Conservation (phyloP, 2,888 invertebrate genomes). For the Tachystola acroxantha region DNA sequence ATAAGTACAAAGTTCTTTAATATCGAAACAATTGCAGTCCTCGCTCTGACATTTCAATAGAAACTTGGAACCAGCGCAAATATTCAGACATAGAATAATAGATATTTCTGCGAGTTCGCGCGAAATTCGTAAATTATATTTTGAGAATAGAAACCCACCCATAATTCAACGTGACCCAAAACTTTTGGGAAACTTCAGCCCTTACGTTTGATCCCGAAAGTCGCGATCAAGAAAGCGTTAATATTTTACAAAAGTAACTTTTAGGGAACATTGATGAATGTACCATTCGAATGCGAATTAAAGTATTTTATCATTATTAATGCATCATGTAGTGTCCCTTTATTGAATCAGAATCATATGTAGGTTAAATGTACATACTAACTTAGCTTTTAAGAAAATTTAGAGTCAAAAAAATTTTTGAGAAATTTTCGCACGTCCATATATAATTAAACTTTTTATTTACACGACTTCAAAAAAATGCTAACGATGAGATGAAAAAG, state of each 20-base stretch:
- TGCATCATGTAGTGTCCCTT: too few relatives aligned
- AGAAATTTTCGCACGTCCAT: too few relatives aligned
- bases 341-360: too few relatives aligned
- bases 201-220: conserved; percentile 26
- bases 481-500: too few relatives aligned
- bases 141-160: conserved; percentile 3
- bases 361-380: too few relatives aligned
- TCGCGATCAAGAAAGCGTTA: conserved; percentile 27
- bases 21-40: conserved; percentile 15
- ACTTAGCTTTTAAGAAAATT: too few relatives aligned
- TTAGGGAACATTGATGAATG: conserved; percentile 40
- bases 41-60: conserved; percentile 4
- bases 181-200: conserved; percentile 25
- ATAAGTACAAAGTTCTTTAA: not conserved
- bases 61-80: conserved; percentile 13
- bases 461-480: too few relatives aligned
- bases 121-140: conserved; percentile 4
- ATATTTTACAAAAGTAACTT: conserved; percentile 42
- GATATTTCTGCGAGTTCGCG: conserved; percentile 5
- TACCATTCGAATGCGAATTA: too few relatives aligned
- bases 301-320: too few relatives aligned
- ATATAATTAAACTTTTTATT: too few relatives aligned
- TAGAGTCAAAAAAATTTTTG: too few relatives aligned
- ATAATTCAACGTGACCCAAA: conserved; percentile 20
- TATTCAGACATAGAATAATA: conserved; percentile 13